Base-by-base conservation (phyloP, 2,113 vertebrate species). In the Falco punctatus region DNA sequence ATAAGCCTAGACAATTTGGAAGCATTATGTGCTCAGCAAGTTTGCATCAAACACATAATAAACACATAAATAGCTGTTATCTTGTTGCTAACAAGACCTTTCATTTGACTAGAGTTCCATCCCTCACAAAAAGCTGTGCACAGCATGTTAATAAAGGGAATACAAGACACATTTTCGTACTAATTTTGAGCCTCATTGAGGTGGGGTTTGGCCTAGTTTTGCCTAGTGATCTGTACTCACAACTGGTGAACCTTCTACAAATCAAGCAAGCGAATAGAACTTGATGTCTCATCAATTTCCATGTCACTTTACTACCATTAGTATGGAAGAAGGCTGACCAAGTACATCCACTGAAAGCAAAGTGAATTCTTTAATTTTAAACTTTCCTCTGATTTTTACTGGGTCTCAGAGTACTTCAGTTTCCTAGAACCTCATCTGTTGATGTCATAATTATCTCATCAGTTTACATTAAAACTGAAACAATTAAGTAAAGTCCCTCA, bases 31-130 rank as follows among this genome's bases (percentile, higher is more conserved):
- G 46, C 32, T 93, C 55, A 92, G 82, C 22, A 91, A 73, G 18
- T 88, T 92, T 97, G 23, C 61, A 61, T 92, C 85, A 90, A 84
- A 86, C 30, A 82, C 69, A 91, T 30, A 73, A 67, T 44, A 93
- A 86, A 86, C 33, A 30, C 84, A 21, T 66, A 94, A 96, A 64
- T 85, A 96, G 51, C 61, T 79, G 27, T 77, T 72, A 71, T 88
- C 66, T 96, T 27, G 69, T 90, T 81, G 54, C 33, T 86, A 92
- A 93, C 79, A 88, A 96, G 81, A 96, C 48, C 70, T 95, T 66
- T 81, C 42, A 52, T 88, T 95, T 96, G 84, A 96, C 88, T 84
- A 40, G 40, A 54, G 24, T 83, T 81, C 75, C 62, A 96, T 75
- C 78, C 94, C 52, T 61, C 64, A 78, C 71, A 86, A 81, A 85